These are phyloP conservation scores for Plectrocnemia conspersa DNA, from an alignment of 1,140 invertebrate genomes.

Conservation along the genomic window DNA sequence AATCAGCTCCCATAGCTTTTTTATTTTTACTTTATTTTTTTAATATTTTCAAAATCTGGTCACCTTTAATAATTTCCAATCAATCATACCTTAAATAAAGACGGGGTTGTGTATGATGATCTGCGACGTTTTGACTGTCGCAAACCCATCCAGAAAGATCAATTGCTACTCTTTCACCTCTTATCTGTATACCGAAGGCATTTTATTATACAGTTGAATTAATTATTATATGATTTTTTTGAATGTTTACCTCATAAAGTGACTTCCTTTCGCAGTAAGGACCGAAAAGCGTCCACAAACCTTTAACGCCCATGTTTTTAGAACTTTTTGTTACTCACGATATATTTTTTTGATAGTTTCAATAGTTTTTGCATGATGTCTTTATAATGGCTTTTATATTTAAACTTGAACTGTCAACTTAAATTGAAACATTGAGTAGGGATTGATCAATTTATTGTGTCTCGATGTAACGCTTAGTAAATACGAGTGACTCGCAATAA, in stretches of 20 bases:
- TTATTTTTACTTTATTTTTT: no score
- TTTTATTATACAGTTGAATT: no score
- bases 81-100: constrained; percentile 77
- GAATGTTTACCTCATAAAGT: constrained; percentile 55
- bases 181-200: constrained; percentile 49
- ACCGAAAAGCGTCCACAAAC: constrained; percentile 68
- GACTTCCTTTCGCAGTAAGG: constrained; percentile 69
- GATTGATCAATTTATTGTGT: no score
- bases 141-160: constrained; percentile 79
- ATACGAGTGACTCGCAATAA: no score
- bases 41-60: no score
- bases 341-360: no score
- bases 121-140: constrained; percentile 68
- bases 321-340: no score
- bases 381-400: not conserved
- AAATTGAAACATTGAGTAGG: no score
- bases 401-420: not conserved
- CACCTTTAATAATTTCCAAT: no score
- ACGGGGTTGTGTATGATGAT: constrained; percentile 64
- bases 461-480: no score
- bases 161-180: constrained; percentile 68
- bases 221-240: constrained; percentile 1
- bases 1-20: no score
- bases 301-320: constrained; percentile 74
- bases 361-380: no score